Base-by-base conservation (phyloP, 2,113 vertebrate species). In the Carassius gibelio region DNA sequence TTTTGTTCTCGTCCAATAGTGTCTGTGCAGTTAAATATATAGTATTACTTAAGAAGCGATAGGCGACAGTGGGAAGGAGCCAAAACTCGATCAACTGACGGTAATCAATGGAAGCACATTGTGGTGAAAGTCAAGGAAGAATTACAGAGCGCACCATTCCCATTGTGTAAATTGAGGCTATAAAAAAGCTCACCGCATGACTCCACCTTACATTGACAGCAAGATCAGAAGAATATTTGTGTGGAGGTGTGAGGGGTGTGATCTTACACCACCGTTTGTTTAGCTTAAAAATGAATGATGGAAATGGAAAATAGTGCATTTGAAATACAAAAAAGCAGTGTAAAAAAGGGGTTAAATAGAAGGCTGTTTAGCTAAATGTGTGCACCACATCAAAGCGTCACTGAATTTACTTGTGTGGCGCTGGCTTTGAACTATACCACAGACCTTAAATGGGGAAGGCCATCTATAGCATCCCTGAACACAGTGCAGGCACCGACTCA, bases 401-500 rank as follows among this genome's bases (percentile, higher is more conserved):
- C 78, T 84, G 64, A 75, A 50, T 76, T 76, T 84, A 42, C 34
- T 55, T 61, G 48, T 72, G 74, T 14, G 59, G 80, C 61, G 14
- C 59, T 45, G 64, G n/a, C 75, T 80, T 76, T 69, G 86, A 79
- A 83, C 68, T 81, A 50, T 52, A 78, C 30, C 74, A 61, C 79
- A 79, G 75, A 80, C 62, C 84, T 84, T 87, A 86, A 86, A 89
- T 83, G 87, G 78, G 69, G 84, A 87, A 82, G 83, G 83, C 78
- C 88, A 82, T 89, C 77, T 84, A 87, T 82, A 86, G 83, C 82
- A 87, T 87, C 86, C 87, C 34, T 82, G 68, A 90, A 90, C 87
- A 91, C 87, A 91, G 89, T 88, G 87, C 89, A 91, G 88, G 84
- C 86, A 86, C 88, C 90, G 88, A 91, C 85, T 89, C 83, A 50